These are phyloP conservation scores for Thalassoma bifasciatum DNA, from an alignment of 2,113 vertebrate species.

Conservation along the genomic window DNA sequence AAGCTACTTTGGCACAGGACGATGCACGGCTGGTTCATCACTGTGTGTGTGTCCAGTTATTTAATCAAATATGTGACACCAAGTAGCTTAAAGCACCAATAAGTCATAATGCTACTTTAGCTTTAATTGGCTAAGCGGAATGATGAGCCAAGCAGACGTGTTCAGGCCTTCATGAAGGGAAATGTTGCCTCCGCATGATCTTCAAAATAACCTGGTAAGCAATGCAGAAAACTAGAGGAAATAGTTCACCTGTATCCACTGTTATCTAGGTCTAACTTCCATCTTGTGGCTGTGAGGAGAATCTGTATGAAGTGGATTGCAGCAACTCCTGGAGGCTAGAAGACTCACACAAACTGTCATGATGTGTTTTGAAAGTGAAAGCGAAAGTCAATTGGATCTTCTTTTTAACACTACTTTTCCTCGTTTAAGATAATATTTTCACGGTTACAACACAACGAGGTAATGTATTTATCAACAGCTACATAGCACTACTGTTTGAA, in stretches of 20 bases:
- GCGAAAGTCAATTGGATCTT: too few relatives aligned
- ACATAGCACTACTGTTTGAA: too few relatives aligned
- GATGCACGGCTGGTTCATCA: conserved; percentile 54
- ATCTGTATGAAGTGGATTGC: too few relatives aligned
- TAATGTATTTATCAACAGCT: too few relatives aligned
- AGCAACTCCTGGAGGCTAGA: too few relatives aligned
- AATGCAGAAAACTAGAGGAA: not conserved
- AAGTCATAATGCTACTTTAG: conserved; percentile 53
- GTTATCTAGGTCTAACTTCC: not conserved
- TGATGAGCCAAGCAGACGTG: conserved; percentile 30
- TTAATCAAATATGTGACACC: conserved; percentile 76
- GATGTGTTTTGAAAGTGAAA: too few relatives aligned
- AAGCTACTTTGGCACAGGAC: conserved; percentile 72
- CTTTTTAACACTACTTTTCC: too few relatives aligned
- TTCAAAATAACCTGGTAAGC: not conserved
- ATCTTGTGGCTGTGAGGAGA: too few relatives aligned
- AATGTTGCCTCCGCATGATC: not conserved
- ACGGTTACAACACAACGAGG: too few relatives aligned
- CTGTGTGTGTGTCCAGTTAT: conserved; percentile 70
- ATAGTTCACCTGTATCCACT: not conserved
- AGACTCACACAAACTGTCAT: too few relatives aligned
- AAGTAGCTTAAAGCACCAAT: conserved; percentile 73
- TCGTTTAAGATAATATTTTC: too few relatives aligned
- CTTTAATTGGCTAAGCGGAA: conserved; percentile 32
- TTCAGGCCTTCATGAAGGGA: not conserved